Percentiles rank a stretch among this genome's conserved stretches.
These are phyloP conservation scores for Aphodius sticticus DNA, from an alignment of 2,888 invertebrate genomes.

Conservation along the genomic window DNA sequence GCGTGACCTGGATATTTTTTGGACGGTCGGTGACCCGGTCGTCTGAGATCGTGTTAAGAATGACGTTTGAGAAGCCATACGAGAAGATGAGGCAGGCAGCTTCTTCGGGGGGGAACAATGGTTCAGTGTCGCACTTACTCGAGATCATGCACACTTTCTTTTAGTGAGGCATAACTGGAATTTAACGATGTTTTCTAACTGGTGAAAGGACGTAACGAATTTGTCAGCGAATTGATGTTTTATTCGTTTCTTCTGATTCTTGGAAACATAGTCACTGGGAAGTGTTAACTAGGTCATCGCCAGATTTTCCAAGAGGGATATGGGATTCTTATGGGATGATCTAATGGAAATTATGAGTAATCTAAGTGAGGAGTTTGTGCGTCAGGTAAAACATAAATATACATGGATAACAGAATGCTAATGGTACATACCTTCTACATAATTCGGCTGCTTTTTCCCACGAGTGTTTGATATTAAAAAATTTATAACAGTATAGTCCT, in stretches of 20 bases:
- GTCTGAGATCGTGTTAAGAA: conserved; percentile 6
- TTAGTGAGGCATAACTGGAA: conserved; percentile 1
- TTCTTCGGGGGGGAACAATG: background rate
- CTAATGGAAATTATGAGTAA: background rate
- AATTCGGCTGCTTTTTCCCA: conserved; percentile 96
- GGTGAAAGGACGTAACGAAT: background rate
- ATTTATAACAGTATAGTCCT: conserved; percentile 93
- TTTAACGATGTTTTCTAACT: background rate
- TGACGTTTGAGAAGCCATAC: background rate
- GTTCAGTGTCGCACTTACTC: background rate
- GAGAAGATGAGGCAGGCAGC: background rate
- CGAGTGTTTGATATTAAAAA: conserved; percentile 94
- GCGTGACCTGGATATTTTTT: conserved; percentile 34
- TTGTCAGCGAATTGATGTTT: background rate
- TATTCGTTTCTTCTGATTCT: background rate
- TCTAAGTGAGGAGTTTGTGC: background rate
- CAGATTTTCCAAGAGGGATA: background rate
- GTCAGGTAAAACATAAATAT: background rate
- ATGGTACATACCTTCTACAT: conserved; percentile 84
- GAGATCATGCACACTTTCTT: conserved; percentile 19
- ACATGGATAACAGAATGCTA: background rate
- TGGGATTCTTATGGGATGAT: background rate
- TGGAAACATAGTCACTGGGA: background rate
- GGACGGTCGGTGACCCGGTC: conserved; percentile 16
- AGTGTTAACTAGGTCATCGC: too few relatives aligned